Percentiles rank a stretch among this genome's conserved stretches.
These are phyloP conservation scores for Drosophila sulfurigaster DNA, from an alignment of 1,140 invertebrate species.

Conservation along the genomic window DNA sequence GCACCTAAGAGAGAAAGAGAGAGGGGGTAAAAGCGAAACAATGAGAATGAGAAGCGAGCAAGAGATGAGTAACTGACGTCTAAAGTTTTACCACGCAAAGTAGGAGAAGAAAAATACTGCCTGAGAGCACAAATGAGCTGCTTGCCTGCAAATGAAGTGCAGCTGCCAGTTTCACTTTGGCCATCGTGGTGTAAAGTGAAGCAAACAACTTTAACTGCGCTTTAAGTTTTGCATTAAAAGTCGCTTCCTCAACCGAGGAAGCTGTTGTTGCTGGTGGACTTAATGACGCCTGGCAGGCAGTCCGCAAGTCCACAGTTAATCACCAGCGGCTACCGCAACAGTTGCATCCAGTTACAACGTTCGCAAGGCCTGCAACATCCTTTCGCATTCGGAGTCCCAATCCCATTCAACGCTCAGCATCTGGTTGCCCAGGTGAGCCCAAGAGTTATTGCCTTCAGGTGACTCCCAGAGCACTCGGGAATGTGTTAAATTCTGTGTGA, in stretches of 20 bases:
- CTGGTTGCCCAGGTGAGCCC: constrained; percentile 25
- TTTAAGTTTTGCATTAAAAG: constrained; percentile 68
- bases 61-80: constrained; percentile 52
- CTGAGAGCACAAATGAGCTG: constrained; percentile 70
- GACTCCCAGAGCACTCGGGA: constrained; percentile 32
- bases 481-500: constrained; percentile 63
- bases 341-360: constrained; percentile 16
- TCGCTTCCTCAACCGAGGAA: constrained; percentile 15
- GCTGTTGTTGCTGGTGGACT: constrained; percentile 9
- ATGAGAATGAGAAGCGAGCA: constrained; percentile 1
- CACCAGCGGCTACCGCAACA: constrained; percentile 43
- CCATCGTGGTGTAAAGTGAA: constrained; percentile 3
- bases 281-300: constrained; percentile 52
- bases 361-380: constrained; percentile 15
- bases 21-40: neutral
- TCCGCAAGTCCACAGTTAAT: constrained; percentile 43
- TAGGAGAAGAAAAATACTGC: constrained; percentile 42
- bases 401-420: constrained; percentile 33
- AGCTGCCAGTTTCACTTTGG: constrained; percentile 73
- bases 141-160: constrained; percentile 72
- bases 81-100: constrained; percentile 53
- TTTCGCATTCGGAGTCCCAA: constrained; percentile 12
- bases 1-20: neutral
- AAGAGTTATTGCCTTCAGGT: constrained; percentile 53
- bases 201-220: constrained; percentile 71